These are phyloP conservation scores for Dermatophagoides farinae DNA, from an alignment of 1,140 invertebrate species.

Conservation along the genomic window DNA sequence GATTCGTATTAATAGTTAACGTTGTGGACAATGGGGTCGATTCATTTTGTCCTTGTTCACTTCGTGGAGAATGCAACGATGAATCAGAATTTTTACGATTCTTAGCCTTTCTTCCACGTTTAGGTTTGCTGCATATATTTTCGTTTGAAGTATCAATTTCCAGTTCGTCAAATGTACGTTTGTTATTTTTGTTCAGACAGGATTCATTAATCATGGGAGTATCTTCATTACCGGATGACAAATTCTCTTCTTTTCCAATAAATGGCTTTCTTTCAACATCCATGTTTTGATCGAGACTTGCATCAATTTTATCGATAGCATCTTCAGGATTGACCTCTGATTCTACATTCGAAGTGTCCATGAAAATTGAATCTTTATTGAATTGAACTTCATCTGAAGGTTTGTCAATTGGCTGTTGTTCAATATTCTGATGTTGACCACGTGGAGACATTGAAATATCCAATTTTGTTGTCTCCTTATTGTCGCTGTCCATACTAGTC, in stretches of 20 bases:
- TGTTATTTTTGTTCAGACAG: neutral
- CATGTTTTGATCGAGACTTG: neutral
- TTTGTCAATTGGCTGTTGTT: neutral
- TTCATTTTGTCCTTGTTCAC: neutral
- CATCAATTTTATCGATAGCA: neutral
- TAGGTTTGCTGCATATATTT: slow-evolving; percentile 12
- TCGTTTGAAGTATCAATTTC: neutral
- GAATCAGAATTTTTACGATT: slow-evolving; percentile 19
- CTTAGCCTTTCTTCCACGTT: slow-evolving; percentile 18
- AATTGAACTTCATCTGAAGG: neutral
- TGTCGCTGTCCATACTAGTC: neutral
- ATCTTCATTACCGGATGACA: neutral
- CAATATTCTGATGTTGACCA: neutral
- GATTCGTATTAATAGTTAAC: neutral
- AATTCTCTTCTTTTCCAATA: no score
- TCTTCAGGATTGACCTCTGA: neutral
- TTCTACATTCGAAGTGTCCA: neutral
- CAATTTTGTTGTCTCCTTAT: neutral
- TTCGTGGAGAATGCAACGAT: slow-evolving; percentile 8
- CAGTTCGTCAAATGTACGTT: slow-evolving; percentile 1
- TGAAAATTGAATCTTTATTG: neutral
- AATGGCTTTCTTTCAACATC: no score
- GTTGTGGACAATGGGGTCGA: neutral
- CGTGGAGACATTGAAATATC: neutral
- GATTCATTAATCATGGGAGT: neutral